Evolutionary conservation across 2,113 vertebrate genomes (phyloP), one percentile per base, ranked within the genome.

Genomic region (Rostratula benghalensis): DNA sequence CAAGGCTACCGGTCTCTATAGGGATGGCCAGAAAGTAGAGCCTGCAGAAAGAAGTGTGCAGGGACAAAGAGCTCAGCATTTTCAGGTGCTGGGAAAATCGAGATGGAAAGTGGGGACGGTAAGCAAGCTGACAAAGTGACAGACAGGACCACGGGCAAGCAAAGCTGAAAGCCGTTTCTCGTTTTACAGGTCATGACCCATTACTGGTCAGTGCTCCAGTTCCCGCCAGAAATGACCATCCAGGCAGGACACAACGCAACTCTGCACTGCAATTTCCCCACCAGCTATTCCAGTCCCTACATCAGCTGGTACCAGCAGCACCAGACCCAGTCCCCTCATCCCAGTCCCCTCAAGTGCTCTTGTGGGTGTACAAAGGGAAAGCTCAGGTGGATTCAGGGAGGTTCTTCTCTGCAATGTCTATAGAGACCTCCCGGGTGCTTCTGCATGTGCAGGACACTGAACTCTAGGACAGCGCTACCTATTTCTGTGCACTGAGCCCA

Each of bases 201-300:
- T n/a, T n/a, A n/a, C n/a, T n/a, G n/a, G n/a, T 46, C 33, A n/a
- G 70, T 85, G 59, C n/a, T 85, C 39, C 82, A 75, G n/a, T 56
- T 39, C n/a, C 70, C 70, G 48, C 6, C 60, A 85, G 41, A 65
- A 75, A 37, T 56, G 18, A 57, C 28, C 9, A 2, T 76, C n/a
- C 28, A n/a, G 51, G 18, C 6, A 24, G 60, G 23, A 27, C 22
- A 48, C 28, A 46, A 4, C 1, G 3, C 28, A 56, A 10, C 53
- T 20, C 63, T 87, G 53, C 45, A 31, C 54, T 87, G 83, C 30
- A 76, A 41, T 19, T 76, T 76, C 43, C 37, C 73, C 16, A 51
- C 37, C 25, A 43, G 20, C 4, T 0, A 2, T 51, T 0, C 35
- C 6, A 3, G 6, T 61, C 33, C 39, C 7, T 14, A 5, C 17